Percentiles rank a stretch among this genome's conserved stretches.
phyloP scores from a whole-genome alignment of 1,140 invertebrate species.

The Probaryconus sp. region DNA sequence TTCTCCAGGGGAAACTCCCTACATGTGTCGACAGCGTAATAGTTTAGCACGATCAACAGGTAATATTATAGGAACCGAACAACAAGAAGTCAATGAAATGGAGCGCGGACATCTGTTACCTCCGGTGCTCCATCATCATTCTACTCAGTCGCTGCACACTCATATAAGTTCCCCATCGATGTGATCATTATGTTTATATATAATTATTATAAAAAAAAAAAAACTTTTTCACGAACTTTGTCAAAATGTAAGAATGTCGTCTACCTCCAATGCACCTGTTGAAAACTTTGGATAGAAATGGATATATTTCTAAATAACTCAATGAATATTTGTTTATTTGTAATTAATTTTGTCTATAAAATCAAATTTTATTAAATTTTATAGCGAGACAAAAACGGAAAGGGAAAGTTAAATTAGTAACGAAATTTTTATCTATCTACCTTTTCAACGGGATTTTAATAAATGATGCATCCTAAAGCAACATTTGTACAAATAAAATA shows the following conservation, averaged over 20 bases:
- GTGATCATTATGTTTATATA: conserved; percentile 53
- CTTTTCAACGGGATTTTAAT: conserved; percentile 34
- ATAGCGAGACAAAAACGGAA: neutral
- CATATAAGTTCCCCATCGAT: conserved; percentile 68
- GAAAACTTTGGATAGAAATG: conserved; percentile 11
- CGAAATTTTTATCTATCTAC: conserved; percentile 7
- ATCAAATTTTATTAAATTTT: no score
- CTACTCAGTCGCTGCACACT: conserved; percentile 69
- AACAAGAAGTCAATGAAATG: conserved; percentile 80
- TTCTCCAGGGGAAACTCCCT: conserved; percentile 87
- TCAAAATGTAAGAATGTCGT: conserved; percentile 5
- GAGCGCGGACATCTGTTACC: conserved; percentile 81
- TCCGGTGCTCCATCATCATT: conserved; percentile 69
- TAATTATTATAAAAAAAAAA: conserved; percentile 6
- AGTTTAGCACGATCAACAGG: conserved; percentile 75
- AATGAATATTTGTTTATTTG: conserved; percentile 4
- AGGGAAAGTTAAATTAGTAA: neutral
- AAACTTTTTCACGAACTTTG: conserved; percentile 8
- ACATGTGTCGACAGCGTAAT: conserved; percentile 86
- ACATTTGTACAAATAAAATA: conserved; percentile 42
- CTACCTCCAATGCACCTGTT: conserved; percentile 36
- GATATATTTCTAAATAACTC: conserved; percentile 11
- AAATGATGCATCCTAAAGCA: conserved; percentile 26
- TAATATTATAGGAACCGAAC: conserved; percentile 70
- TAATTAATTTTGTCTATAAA: no score